Evolutionary conservation across 2,797 vertebrate genomes (phyloP).

Genomic region (Zenarchopterus dispar): DNA sequence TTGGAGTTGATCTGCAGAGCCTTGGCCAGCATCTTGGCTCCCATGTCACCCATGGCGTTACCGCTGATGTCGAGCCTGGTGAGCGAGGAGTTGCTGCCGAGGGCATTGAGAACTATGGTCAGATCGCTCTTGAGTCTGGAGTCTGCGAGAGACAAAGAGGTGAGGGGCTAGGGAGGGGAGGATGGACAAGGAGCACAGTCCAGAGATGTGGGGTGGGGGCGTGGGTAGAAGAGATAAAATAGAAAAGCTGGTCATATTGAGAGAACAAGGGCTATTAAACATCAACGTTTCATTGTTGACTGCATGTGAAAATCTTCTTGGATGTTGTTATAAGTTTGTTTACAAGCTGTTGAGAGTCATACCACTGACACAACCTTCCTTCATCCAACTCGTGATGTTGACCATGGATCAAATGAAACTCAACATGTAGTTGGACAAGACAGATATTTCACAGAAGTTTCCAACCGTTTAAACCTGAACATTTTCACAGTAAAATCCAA

Average conservation of each 20-base stretch:
- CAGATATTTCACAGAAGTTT: too few relatives aligned
- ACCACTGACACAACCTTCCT: too few relatives aligned
- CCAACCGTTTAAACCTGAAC: too few relatives aligned
- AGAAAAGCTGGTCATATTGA: conserved; percentile 1
- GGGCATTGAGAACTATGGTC: conserved; percentile 93
- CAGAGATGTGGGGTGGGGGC: neutral
- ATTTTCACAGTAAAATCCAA: too few relatives aligned
- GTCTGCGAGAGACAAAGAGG: conserved; percentile 94
- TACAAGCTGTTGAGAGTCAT: too few relatives aligned
- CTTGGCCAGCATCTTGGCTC: conserved; percentile 97
- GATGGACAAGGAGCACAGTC: neutral
- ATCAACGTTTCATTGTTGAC: neutral
- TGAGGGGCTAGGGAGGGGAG: conserved; percentile 84
- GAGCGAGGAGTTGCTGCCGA: conserved; percentile 95
- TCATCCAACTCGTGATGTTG: too few relatives aligned
- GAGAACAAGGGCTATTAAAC: neutral
- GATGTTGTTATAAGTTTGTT: too few relatives aligned
- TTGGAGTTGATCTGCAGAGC: conserved; percentile 98
- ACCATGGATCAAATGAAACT: too few relatives aligned
- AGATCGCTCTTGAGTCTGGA: conserved; percentile 95
- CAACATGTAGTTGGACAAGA: too few relatives aligned
- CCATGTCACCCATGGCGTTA: conserved; percentile 98
- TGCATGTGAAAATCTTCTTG: neutral
- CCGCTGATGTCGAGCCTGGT: conserved; percentile 96
- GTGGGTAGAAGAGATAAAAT: neutral